Evolutionary conservation across 53 echinoderm and acorn worm genomes (phyloP), one percentile per base, ranked within the genome.

Genomic region (Apostichopus leukothele): DNA sequence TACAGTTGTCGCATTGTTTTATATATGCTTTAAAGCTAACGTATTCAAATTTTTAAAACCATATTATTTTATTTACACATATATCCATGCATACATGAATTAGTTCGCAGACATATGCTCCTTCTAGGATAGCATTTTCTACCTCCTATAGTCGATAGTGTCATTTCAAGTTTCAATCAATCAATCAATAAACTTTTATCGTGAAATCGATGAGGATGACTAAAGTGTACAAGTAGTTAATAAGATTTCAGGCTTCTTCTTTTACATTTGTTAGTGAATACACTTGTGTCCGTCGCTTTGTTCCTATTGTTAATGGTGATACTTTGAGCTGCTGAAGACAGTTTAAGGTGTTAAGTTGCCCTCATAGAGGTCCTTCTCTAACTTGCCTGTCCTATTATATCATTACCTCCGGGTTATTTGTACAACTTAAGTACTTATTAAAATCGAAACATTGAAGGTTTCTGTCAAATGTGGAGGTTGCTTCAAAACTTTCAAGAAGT

Each of bases 131-230:
- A 39, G 39, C 39, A 39, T 39, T 39, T 63, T 13, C 63, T 63
- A 63, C 14, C 61, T 63, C 39, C 39, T 39, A 39, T 63, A 16
- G 63, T 63, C 63, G 63, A 63, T 63, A 63, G 16, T 16, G 63
- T 16, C 63, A 63, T 16, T 63, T 63, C 63, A 39, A 39, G 16
- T 63, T 16, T 16, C 16, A 13, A 13, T 63, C 63, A 52, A 79
- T 50, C 79, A 79, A 18, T 79, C 79, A 79, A 16, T 79, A 51
- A 51, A 51, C 50, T 51, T 79, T 53, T 53, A 51, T 52, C 53
- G 6, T 51, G 39, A 52, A 78, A 78, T 78, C 78, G 53, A 78
- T 78, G 12, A 13, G 18, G n/a, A 9, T 7, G n/a, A 50, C 78
- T 78, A 52, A 50, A 50, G 53, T 9, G n/a, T n/a, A 78, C 27